A percentile compares a stretch with the other conserved stretches of the same genome.
Conservation (phyloP, 2,888 invertebrate species). For the Macrosiphum euphorbiae region DNA sequence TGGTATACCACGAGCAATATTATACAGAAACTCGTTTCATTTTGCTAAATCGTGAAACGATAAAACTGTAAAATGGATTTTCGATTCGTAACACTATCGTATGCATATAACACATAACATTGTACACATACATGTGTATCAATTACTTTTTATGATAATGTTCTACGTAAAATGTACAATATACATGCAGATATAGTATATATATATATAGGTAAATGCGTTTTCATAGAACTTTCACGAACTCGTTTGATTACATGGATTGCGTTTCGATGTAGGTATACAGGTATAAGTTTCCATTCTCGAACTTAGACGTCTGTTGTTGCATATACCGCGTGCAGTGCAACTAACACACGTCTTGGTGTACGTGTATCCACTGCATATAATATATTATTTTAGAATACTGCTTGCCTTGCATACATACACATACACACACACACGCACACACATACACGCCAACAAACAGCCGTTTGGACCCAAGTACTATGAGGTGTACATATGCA, state of each 20-base stretch:
- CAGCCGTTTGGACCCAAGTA: conserved; percentile 48
- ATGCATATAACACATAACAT: not conserved
- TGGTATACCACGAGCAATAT: not conserved
- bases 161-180: not conserved
- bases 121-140: not conserved
- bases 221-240: not conserved
- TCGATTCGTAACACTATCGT: not conserved
- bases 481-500: conserved; percentile 19
- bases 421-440: not conserved
- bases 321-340: not conserved
- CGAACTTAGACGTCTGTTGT: not conserved
- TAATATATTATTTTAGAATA: not conserved
- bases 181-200: not conserved
- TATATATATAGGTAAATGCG: not conserved
- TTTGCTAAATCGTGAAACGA: not conserved
- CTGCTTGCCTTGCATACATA: not conserved
- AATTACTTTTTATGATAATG: not conserved
- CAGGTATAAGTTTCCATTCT: not conserved
- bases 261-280: too few species aligned
- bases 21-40: not conserved
- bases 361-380: not conserved
- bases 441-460: not conserved
- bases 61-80: not conserved
- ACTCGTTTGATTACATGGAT: not conserved
- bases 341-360: not conserved